These are phyloP conservation scores for Leucophenga maculata DNA, from an alignment of 2,888 invertebrate genomes.

Conservation along the genomic window DNA sequence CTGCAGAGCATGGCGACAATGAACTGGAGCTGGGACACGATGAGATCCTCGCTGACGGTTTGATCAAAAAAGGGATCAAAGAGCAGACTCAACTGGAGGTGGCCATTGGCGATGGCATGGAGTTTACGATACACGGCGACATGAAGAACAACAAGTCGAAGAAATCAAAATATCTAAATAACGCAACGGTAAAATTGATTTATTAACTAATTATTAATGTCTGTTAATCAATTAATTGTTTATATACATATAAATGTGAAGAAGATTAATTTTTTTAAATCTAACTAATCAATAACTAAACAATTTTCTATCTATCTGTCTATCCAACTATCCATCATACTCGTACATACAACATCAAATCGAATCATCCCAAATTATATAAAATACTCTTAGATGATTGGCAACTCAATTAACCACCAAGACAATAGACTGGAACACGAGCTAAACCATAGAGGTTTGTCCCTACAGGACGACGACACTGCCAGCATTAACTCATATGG, in stretches of 20 bases:
- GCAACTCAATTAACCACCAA: conserved; percentile 86
- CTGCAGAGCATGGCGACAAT: conserved; percentile 79
- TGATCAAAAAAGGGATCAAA: conserved; percentile 89
- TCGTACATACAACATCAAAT: not conserved
- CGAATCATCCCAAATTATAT: conserved; percentile 24
- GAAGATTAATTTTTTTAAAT: conserved; percentile 20
- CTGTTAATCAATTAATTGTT: no score
- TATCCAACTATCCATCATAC: not conserved
- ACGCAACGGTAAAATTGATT: conserved; percentile 77
- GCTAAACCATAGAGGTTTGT: conserved; percentile 81
- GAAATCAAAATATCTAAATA: conserved; percentile 86
- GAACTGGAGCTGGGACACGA: conserved; percentile 78
- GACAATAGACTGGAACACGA: conserved; percentile 84
- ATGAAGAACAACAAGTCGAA: conserved; percentile 85
- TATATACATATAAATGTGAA: no score
- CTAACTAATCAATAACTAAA: conserved; percentile 24
- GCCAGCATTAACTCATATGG: conserved; percentile 93
- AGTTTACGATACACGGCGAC: conserved; percentile 94
- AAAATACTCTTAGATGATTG: conserved; percentile 72
- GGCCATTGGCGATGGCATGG: conserved; percentile 93
- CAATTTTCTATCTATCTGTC: not conserved
- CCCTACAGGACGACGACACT: conserved; percentile 83
- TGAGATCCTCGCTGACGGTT: conserved; percentile 86
- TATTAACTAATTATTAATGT: no score
- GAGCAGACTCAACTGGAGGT: conserved; percentile 91